Percentiles rank a stretch among this genome's conserved stretches.
phyloP scores from a whole-genome alignment of 2,113 vertebrate genomes.

The Galemys pyrenaicus region DNA sequence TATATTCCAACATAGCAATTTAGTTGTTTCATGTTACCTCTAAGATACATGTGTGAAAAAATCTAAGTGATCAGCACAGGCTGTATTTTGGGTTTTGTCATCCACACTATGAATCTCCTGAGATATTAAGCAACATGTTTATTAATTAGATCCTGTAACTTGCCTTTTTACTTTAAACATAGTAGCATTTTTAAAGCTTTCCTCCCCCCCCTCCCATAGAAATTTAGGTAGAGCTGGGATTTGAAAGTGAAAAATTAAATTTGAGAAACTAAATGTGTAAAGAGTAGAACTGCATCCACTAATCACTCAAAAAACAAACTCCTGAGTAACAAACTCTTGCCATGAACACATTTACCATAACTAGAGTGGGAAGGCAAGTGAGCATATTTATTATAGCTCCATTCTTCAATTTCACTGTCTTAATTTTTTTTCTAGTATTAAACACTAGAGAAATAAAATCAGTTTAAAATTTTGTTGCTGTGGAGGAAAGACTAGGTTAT shows the following conservation, averaged over 20 bases:
- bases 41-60: not conserved
- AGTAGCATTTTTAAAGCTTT: constrained; percentile 25
- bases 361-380: not conserved
- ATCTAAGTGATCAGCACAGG: not conserved
- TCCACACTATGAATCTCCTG: not conserved
- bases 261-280: not conserved
- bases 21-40: not conserved
- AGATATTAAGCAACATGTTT: not conserved
- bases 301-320: not conserved
- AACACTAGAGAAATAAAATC: not conserved
- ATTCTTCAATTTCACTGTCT: not conserved
- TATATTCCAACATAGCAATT: not conserved
- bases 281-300: not conserved
- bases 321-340: not conserved
- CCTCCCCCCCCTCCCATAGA: no score
- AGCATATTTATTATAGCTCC: not conserved
- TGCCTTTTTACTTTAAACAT: not conserved
- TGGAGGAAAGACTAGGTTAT: not conserved
- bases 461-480: not conserved
- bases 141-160: not conserved
- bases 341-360: not conserved
- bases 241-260: not conserved
- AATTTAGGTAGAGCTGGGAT: not conserved
- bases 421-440: constrained; percentile 6
- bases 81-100: not conserved